Percentiles rank a stretch among this genome's conserved stretches.
phyloP scores from a whole-genome alignment of 2,797 vertebrate species.

The Poeciliopsis gracilis region DNA sequence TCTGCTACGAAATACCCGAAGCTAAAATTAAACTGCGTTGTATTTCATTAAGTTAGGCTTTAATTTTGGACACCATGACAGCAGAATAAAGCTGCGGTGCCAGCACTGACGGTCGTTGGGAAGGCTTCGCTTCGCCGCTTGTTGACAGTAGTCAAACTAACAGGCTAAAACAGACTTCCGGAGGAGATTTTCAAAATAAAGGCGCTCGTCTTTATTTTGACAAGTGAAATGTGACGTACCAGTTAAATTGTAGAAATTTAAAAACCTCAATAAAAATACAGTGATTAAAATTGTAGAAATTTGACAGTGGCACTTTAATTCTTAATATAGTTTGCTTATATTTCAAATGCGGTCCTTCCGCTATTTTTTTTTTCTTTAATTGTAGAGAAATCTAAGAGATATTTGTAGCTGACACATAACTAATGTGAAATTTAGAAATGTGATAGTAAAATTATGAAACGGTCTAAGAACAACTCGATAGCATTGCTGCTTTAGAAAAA shows the following conservation, averaged over 20 bases:
- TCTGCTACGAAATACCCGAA: not conserved
- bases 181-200: constrained; percentile 29
- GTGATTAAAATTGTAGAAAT: not conserved
- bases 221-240: not conserved
- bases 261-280: too few relatives aligned
- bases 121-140: constrained; percentile 11
- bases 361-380: not conserved
- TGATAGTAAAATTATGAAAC: not conserved
- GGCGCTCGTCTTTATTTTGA: not conserved
- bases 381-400: not conserved
- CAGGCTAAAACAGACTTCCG: constrained; percentile 15
- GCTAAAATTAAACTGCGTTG: not conserved
- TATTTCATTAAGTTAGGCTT: not conserved
- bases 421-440: not conserved
- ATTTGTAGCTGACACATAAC: not conserved
- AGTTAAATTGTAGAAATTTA: not conserved
- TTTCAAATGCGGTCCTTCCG: not conserved
- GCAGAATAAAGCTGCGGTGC: not conserved
- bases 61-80: not conserved
- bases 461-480: not conserved
- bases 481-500: not conserved
- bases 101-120: constrained; percentile 10
- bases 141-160: constrained; percentile 33
- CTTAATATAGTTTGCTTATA: not conserved
- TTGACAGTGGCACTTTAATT: not conserved